Evolutionary conservation across 2,888 invertebrate genomes (phyloP).

Genomic region (Ectemnius cavifrons): DNA sequence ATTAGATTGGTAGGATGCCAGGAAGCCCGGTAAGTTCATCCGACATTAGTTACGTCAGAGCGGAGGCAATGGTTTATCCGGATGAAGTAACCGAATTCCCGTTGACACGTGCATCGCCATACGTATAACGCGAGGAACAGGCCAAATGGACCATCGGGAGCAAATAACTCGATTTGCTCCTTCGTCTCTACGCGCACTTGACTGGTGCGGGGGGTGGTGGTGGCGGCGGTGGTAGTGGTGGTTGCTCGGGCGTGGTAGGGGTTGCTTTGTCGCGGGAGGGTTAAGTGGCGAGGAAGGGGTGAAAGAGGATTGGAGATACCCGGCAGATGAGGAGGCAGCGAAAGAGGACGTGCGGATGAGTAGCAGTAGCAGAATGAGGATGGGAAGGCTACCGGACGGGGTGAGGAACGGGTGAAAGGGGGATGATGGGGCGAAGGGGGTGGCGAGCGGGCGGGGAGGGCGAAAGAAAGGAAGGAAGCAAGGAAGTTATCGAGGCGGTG

Average conservation of each 20-base stretch:
- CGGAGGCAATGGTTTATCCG: conserved; percentile 45
- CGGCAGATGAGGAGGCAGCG: background rate
- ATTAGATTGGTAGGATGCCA: conserved; percentile 57
- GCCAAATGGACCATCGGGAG: conserved; percentile 59
- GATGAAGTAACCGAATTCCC: conserved; percentile 59
- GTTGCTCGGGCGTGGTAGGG: background rate
- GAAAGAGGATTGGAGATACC: background rate
- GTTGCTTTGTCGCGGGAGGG: conserved; percentile 2
- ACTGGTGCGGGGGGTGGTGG: conserved; percentile 42
- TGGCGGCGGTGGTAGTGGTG: conserved; percentile 15
- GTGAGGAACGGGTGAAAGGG: conserved; percentile 9
- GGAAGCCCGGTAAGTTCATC: conserved; percentile 44
- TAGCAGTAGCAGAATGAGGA: conserved; percentile 9
- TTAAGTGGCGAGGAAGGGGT: conserved; percentile 21
- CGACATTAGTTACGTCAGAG: conserved; percentile 57
- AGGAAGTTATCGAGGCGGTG: conserved; percentile 65
- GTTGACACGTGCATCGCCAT: conserved; percentile 62
- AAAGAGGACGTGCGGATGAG: conserved; percentile 2
- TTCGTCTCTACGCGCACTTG: conserved; percentile 54
- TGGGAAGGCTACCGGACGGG: conserved; percentile 12
- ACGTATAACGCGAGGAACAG: conserved; percentile 45
- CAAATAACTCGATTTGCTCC: conserved; percentile 61
- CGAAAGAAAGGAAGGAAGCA: conserved; percentile 53
- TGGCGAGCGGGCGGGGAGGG: conserved; percentile 9
- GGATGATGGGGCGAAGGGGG: conserved; percentile 4